Evolutionary conservation across 2,888 invertebrate species (phyloP).

Genomic region (Spodoptera littoralis): DNA sequence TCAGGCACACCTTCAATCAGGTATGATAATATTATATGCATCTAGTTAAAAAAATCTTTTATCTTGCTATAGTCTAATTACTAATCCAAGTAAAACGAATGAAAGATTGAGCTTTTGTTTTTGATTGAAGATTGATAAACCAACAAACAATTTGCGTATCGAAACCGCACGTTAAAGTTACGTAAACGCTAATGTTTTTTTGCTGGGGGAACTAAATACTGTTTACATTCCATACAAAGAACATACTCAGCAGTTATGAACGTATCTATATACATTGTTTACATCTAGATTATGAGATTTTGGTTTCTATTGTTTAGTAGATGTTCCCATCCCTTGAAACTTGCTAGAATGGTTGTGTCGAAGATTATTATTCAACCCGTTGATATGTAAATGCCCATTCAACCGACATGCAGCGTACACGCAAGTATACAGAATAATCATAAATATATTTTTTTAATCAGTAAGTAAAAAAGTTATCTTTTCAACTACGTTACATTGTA

Average conservation of each 20-base stretch:
- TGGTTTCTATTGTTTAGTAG: constrained; percentile 43
- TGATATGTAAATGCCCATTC: constrained; percentile 30
- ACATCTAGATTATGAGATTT: constrained; percentile 54
- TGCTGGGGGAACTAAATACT: neutral
- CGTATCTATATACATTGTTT: constrained; percentile 54
- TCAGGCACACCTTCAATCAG: too few species aligned
- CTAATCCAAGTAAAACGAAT: too few species aligned
- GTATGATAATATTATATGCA: too few species aligned
- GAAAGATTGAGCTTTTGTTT: too few species aligned
- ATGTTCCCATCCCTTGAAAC: constrained; percentile 56
- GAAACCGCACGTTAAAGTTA: too few species aligned
- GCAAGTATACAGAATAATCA: constrained; percentile 1
- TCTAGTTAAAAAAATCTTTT: too few species aligned
- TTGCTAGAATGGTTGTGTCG: constrained; percentile 40
- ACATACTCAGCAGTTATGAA: constrained; percentile 19
- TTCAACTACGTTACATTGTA: too few species aligned
- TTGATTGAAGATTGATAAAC: too few species aligned
- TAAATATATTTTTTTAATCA: too few species aligned
- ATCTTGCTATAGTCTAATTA: too few species aligned
- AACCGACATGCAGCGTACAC: constrained; percentile 3
- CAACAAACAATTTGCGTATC: too few species aligned
- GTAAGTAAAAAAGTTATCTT: too few species aligned
- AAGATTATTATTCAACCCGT: constrained; percentile 26
- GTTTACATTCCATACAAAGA: constrained; percentile 4
- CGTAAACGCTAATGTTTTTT: neutral